phyloP scores from a whole-genome alignment of 2,888 invertebrate genomes.

The Philonicus albiceps region DNA sequence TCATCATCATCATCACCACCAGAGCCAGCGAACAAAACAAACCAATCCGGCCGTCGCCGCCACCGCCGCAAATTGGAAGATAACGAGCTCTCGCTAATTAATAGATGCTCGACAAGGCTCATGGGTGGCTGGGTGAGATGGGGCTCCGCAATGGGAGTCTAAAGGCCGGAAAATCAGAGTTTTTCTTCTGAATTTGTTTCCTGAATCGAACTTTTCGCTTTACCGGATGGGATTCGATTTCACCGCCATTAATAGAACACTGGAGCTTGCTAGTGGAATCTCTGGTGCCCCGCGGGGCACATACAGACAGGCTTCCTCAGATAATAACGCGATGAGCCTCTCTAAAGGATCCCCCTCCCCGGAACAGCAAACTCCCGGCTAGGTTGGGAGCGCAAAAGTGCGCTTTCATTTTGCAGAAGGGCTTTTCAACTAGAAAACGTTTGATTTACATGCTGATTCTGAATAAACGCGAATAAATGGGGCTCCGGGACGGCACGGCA shows the following conservation, averaged over 20 bases:
- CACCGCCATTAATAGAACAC: background rate
- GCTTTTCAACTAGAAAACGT: constrained; percentile 36
- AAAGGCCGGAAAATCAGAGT: constrained; percentile 51
- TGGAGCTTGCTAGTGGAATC: background rate
- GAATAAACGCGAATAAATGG: constrained; percentile 24
- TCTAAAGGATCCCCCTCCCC: background rate
- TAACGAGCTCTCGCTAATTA: constrained; percentile 48
- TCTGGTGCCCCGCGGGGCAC: background rate
- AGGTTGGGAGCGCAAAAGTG: constrained; percentile 1
- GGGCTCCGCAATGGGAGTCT: constrained; percentile 43
- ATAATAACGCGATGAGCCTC: background rate
- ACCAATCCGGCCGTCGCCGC: constrained; percentile 1
- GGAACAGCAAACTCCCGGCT: background rate
- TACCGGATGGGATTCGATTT: constrained; percentile 9
- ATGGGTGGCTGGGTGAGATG: constrained; percentile 23
- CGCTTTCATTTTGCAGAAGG: constrained; percentile 30
- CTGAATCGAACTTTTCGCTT: constrained; percentile 45
- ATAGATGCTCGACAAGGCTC: constrained; percentile 38
- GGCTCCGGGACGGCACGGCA: background rate
- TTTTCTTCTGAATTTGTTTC: constrained; percentile 50
- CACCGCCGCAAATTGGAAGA: constrained; percentile 43
- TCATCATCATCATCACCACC: background rate
- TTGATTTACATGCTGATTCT: constrained; percentile 35
- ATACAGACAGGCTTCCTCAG: background rate
- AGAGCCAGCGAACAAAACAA: background rate